Conservation (phyloP, 2,113 vertebrate species). For the Trogon surrucura region DNA sequence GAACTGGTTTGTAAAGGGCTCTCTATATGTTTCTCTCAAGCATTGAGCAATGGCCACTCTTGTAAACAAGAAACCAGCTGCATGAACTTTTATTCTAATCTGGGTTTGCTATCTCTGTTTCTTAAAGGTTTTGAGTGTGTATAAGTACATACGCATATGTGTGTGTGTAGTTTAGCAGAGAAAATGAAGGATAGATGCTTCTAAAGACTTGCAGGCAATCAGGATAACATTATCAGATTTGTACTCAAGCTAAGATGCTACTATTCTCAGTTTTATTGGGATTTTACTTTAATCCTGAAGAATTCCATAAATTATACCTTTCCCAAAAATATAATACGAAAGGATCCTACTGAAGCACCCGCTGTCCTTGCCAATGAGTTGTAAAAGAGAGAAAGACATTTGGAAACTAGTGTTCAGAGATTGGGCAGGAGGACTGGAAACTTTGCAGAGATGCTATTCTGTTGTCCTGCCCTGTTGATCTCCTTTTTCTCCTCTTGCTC, state of each 20-base stretch:
- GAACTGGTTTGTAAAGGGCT: not conserved
- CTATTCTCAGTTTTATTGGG: slow-evolving; percentile 32
- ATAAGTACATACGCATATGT: not conserved
- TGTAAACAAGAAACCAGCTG: not conserved
- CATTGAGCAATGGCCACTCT: not conserved
- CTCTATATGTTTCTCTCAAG: not conserved
- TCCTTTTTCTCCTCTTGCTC: slow-evolving; percentile 25
- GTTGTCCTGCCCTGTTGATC: slow-evolving; percentile 58
- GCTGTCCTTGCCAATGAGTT: slow-evolving; percentile 25
- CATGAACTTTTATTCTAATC: not conserved
- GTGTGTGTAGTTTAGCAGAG: not conserved
- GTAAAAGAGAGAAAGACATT: slow-evolving; percentile 19
- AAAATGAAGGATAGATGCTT: slow-evolving; percentile 12
- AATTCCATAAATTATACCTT: slow-evolving; percentile 37
- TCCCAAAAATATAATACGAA: slow-evolving; percentile 30
- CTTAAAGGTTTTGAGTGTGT: not conserved
- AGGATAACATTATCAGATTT: not conserved
- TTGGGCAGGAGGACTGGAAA: slow-evolving; percentile 58
- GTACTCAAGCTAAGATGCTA: not conserved
- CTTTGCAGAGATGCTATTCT: slow-evolving; percentile 45
- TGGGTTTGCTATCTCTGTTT: not conserved
- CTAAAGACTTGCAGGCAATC: not conserved
- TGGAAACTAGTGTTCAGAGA: slow-evolving; percentile 54
- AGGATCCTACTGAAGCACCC: slow-evolving; percentile 23
- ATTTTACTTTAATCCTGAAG: slow-evolving; percentile 10